phyloP scores from a whole-genome alignment of 2,113 vertebrate species.

The Plotosus lineatus region DNA sequence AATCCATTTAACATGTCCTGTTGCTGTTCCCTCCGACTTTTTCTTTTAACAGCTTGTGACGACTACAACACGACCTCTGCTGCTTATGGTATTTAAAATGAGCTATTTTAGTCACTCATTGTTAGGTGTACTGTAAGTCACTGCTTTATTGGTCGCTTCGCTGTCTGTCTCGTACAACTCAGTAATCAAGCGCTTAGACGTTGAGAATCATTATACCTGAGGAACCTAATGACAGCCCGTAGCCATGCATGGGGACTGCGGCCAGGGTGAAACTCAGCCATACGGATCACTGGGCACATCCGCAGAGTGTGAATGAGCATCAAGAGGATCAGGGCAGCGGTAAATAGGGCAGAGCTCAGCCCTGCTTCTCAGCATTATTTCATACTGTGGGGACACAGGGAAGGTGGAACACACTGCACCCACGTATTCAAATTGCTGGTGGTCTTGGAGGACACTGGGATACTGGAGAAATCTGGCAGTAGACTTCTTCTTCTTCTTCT shows the following conservation, averaged over 20 bases:
- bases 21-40: background rate
- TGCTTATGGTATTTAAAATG: background rate
- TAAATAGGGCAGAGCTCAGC: slow-evolving; percentile 27
- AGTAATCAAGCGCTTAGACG: background rate
- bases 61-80: no score
- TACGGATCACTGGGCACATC: background rate
- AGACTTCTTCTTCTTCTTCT: no score
- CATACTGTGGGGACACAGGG: background rate
- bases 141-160: background rate
- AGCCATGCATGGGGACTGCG: background rate
- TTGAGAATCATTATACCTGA: background rate
- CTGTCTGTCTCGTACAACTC: background rate
- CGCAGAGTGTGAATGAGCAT: slow-evolving; percentile 20
- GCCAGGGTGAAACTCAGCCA: background rate
- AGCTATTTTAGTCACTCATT: background rate
- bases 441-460: slow-evolving; percentile 31
- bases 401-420: background rate
- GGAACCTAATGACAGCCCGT: background rate
- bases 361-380: background rate
- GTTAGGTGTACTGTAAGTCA: background rate
- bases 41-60: background rate
- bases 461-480: slow-evolving; percentile 41
- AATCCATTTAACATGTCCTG: background rate
- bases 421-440: background rate
- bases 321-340: background rate